Percentiles rank a stretch among this genome's conserved stretches.
Conservation (phyloP, 1,140 invertebrate genomes). For the Tetragonula clypearis region DNA sequence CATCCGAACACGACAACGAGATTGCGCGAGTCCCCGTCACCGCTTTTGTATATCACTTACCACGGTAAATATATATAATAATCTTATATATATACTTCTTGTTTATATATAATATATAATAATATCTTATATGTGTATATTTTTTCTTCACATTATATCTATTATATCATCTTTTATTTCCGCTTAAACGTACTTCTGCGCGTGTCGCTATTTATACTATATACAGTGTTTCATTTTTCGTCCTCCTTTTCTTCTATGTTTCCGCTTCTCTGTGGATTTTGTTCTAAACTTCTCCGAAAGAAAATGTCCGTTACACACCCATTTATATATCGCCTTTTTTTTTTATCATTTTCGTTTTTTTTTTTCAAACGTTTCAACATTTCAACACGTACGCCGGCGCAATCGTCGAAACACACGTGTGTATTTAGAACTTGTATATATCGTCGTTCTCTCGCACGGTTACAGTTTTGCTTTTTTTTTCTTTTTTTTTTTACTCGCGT, state of each 20-base stretch:
- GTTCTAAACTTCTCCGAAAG: slow-evolving; percentile 29
- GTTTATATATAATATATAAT: slow-evolving; percentile 68
- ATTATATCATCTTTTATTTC: slow-evolving; percentile 78
- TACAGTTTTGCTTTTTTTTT: neutral
- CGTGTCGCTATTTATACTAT: slow-evolving; percentile 79
- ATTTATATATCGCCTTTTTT: slow-evolving; percentile 26
- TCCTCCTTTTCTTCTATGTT: neutral
- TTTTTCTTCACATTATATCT: slow-evolving; percentile 78
- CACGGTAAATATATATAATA: slow-evolving; percentile 78
- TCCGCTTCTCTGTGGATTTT: neutral
- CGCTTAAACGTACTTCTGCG: slow-evolving; percentile 77
- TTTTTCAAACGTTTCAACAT: slow-evolving; percentile 1
- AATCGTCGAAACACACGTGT: slow-evolving; percentile 1
- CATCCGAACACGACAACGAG: slow-evolving; percentile 31
- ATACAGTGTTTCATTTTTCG: slow-evolving; percentile 74
- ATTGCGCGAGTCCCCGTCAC: slow-evolving; percentile 68
- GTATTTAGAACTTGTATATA: neutral
- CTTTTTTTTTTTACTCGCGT: neutral
- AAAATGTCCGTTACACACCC: slow-evolving; percentile 31
- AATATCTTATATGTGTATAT: slow-evolving; percentile 80
- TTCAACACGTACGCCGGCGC: slow-evolving; percentile 16
- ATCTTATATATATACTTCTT: slow-evolving; percentile 71
- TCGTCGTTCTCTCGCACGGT: slow-evolving; percentile 55
- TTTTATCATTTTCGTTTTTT: slow-evolving; percentile 44
- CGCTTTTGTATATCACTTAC: slow-evolving; percentile 77